Evolutionary conservation across 1,140 invertebrate genomes (phyloP).

Genomic region (Radopholus similis): DNA sequence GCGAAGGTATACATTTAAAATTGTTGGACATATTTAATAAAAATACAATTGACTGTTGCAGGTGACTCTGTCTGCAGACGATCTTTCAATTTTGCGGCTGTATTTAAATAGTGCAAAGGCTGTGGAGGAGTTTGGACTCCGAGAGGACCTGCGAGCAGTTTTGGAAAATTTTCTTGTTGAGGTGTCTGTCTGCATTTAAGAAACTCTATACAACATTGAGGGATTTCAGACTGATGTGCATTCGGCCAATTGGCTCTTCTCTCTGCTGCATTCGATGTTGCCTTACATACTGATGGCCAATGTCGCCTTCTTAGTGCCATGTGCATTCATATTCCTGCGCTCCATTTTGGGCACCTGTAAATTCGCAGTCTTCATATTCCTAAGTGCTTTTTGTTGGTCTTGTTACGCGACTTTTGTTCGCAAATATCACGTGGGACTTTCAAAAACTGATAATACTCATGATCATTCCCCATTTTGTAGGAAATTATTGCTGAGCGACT

Average conservation of each 20-base stretch:
- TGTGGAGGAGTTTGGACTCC: slow-evolving; percentile 32
- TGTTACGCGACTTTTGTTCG: slow-evolving; percentile 41
- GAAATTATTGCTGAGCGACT: slow-evolving; percentile 40
- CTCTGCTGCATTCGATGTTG: slow-evolving; percentile 6
- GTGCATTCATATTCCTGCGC: slow-evolving; percentile 28
- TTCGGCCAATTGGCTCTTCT: slow-evolving; percentile 28
- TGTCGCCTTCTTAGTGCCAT: slow-evolving; percentile 23
- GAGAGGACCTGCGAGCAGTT: slow-evolving; percentile 29
- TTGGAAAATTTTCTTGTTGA: slow-evolving; percentile 37
- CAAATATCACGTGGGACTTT: slow-evolving; percentile 43
- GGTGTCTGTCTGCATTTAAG: slow-evolving; percentile 20
- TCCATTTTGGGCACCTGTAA: slow-evolving; percentile 16
- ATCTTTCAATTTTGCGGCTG: slow-evolving; percentile 13
- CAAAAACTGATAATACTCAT: neutral
- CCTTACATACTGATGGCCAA: slow-evolving; percentile 38
- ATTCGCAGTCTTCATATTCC: slow-evolving; percentile 21
- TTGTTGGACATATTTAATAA: neutral
- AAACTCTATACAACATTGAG: neutral
- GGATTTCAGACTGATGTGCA: slow-evolving; percentile 10
- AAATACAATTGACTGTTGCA: neutral
- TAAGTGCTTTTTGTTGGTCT: slow-evolving; percentile 29
- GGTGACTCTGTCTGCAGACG: slow-evolving; percentile 21
- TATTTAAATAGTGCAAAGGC: slow-evolving; percentile 31
- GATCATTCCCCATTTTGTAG: slow-evolving; percentile 21
- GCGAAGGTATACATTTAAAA: slow-evolving; percentile 12